A percentile compares a stretch with the other conserved stretches of the same genome.
Conservation (phyloP, 30 jellyfish, hydroid and myxozoan genomes). For the Pelagia noctiluca region DNA sequence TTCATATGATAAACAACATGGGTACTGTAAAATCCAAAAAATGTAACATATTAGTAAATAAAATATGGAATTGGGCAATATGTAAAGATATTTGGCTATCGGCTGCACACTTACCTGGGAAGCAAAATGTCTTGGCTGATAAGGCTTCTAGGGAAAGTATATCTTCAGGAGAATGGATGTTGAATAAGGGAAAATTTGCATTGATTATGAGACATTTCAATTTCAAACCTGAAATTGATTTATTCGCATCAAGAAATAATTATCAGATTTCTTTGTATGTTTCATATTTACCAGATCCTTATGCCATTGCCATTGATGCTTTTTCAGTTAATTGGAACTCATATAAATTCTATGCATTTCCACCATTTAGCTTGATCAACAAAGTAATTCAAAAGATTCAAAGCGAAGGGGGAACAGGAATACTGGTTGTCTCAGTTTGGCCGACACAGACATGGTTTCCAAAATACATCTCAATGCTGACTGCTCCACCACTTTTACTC, state of each 20-base stretch:
- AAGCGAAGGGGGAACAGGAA: constrained; percentile 28
- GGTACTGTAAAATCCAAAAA: constrained; percentile 13
- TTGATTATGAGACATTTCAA: background rate
- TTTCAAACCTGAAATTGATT: constrained; percentile 10
- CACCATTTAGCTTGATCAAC: constrained; percentile 23
- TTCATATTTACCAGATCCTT: constrained; percentile 38
- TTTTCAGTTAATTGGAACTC: constrained; percentile 21
- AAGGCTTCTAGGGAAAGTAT: background rate
- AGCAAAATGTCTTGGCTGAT: constrained; percentile 25
- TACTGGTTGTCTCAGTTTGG: constrained; percentile 39
- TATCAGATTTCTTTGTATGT: constrained; percentile 9
- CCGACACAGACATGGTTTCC: constrained; percentile 63
- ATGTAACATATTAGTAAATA: constrained; percentile 15
- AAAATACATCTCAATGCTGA: background rate
- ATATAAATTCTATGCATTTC: constrained; percentile 40
- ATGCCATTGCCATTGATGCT: constrained; percentile 48
- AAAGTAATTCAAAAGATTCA: constrained; percentile 5
- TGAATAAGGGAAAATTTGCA: background rate
- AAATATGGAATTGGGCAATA: constrained; percentile 15
- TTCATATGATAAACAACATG: constrained; percentile 9
- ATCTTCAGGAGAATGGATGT: constrained; percentile 23
- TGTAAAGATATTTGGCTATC: constrained; percentile 14
- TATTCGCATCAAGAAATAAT: constrained; percentile 35
- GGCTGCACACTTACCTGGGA: constrained; percentile 31
- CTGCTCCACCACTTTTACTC: constrained; percentile 9